Base-by-base conservation (phyloP, 2,888 invertebrate species). In the Antheraea assamensis region DNA sequence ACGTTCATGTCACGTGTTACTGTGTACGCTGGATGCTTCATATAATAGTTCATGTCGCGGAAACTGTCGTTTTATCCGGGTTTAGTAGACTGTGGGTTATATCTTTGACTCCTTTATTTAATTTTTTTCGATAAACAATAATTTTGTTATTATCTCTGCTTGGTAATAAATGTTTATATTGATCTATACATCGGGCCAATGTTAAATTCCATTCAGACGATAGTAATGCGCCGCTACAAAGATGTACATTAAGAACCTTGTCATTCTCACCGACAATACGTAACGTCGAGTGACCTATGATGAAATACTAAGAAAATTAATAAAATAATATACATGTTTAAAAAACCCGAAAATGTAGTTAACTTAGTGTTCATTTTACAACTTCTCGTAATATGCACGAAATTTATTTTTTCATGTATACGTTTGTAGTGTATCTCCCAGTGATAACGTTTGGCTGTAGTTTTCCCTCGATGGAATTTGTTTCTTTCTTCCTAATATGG, bases 161-260 rank as follows among this genome's bases (percentile, higher is more conserved):
- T 30, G 58, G 42, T 71, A 73, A 61, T 7, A 52, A n/a, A 21
- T 73, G 17, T 24, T 21, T 58, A 31, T 66, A 66, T 15, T 70
- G 52, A 19, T 64, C 21, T 24, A 73, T 7, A 61, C 76, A 76
- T 47, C 74, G 74, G 1, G 74, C 74, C 15, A 74, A 71, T 31
- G 76, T 74, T n/a, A 76, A 24, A 2, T 73, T 74, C 72, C 72
- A 74, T 1, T 27, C 52, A 8, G 73, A 27, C 0, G 76, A 68
- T 19, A 76, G 1, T 2, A 72, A 42, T 8, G 73, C 61, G 10
- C 71, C 52, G 13, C 73, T 75, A 49, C 73, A 75, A 13, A 72
- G 8, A 42, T 74, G 70, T 2, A 10, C 7, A 24, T 68, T 49
- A 42, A 70, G 31, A 4, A 27, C 4, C 35, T 35, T 27, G 3